Base-by-base conservation (phyloP, 2,113 vertebrate genomes). In the Entelurus aequoreus region DNA sequence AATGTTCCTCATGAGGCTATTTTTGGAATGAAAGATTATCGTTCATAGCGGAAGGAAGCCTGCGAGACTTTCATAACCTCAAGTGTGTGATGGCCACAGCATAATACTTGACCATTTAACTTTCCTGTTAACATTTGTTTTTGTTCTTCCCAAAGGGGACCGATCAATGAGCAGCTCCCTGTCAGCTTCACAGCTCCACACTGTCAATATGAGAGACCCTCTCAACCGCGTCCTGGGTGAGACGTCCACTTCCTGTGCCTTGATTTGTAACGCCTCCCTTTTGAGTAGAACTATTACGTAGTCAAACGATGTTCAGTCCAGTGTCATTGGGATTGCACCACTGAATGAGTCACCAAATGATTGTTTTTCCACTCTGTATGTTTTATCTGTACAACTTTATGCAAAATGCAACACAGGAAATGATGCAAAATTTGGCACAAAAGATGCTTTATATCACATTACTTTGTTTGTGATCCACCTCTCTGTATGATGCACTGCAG, bases 171-270 rank as follows among this genome's bases (percentile, higher is more conserved):
- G 93, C 89, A 97, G 85, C 79, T 98, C 95, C 0, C 91, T 98
- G 2, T 98, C 97, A 0, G 95, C 97, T 61, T 97, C 97, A 37
- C 97, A 99, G 85, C 94, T 99, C 1, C 96, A 99, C 88, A 94
- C 94, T 0, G 92, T 98, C 81, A 99, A 95, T 90, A 98, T 98
- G 94, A 90, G 93, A 69, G 95, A 98, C 73, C 96, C 97, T 0
- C 91, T 98, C 59, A 98, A 98, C 88, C 71, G 95, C 54, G 94
- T 99, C 60, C 86, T 99, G 28, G 95, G 97, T 98, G 85, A 91
- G 93, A 58, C 49, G 0, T 35, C 1, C 15, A 28, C 50, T 52
- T 52, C 14, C 52, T 36, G 37, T 21, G 4, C 10, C 40, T 44
- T 16, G 7, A 9, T 42, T 46, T 58, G 0, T 57, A 4, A 15